Evolutionary conservation across 2,797 vertebrate genomes (phyloP).

Genomic region (Sarcoramphus papa): DNA sequence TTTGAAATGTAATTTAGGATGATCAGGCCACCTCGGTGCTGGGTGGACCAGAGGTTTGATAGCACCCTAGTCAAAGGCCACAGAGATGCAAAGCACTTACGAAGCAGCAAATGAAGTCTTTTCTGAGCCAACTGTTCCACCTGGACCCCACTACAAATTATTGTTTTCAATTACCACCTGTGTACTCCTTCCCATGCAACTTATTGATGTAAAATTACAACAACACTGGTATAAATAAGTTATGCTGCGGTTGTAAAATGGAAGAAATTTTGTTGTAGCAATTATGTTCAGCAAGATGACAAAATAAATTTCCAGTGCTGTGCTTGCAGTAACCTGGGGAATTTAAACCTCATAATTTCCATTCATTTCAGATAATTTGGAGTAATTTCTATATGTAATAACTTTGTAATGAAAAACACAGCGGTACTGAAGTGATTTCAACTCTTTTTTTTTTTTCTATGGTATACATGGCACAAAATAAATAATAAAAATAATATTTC

Average conservation of each 20-base stretch:
- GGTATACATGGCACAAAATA: constrained; percentile 80
- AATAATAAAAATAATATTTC: constrained; percentile 83
- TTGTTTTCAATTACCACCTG: constrained; percentile 84
- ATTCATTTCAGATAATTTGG: constrained; percentile 87
- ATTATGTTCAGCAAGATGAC: constrained; percentile 86
- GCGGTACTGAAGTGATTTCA: constrained; percentile 81
- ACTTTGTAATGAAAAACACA: constrained; percentile 86
- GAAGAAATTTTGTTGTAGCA: constrained; percentile 85
- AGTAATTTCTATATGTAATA: constrained; percentile 83
- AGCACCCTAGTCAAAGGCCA: constrained; percentile 2
- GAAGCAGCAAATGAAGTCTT: constrained; percentile 52
- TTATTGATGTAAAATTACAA: constrained; percentile 84
- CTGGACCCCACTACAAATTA: constrained; percentile 79
- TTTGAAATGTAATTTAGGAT: background rate
- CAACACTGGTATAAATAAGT: constrained; percentile 83
- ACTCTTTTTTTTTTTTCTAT: constrained; percentile 73
- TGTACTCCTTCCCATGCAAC: constrained; percentile 81
- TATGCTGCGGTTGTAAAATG: constrained; percentile 81
- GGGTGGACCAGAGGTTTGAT: background rate
- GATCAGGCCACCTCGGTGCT: background rate
- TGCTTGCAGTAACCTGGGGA: constrained; percentile 82
- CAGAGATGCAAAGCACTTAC: background rate
- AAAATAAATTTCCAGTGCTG: constrained; percentile 84
- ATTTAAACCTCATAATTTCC: constrained; percentile 87
- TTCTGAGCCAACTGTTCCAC: constrained; percentile 73